phyloP scores from a whole-genome alignment of 2,113 vertebrate genomes.

The pig (Sus scrofa) region T2T-Sscrofa CM000826.6:117233501-117234000 shows the following conservation, averaged over 20 bases:
- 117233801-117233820: background rate
- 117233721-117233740: background rate
- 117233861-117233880: background rate
- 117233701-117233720: background rate
- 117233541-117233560: constrained; percentile 2
- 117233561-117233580: background rate
- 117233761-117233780: background rate
- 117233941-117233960: background rate
- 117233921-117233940: background rate
- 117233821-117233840: background rate
- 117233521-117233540: constrained; percentile 20
- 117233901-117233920: background rate
- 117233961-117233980: background rate
- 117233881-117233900: background rate
- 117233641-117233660: background rate
- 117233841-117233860: background rate
- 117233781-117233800: background rate
- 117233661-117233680: background rate
- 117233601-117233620: constrained; percentile 28
- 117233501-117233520: constrained; percentile 22
- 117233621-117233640: background rate
- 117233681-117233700: background rate
- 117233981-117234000: background rate
- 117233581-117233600: background rate
- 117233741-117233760: background rate